Evolutionary conservation across 2,113 vertebrate species (phyloP), one percentile per base, ranked within the genome.

Genomic region (Sander lucioperca): DNA sequence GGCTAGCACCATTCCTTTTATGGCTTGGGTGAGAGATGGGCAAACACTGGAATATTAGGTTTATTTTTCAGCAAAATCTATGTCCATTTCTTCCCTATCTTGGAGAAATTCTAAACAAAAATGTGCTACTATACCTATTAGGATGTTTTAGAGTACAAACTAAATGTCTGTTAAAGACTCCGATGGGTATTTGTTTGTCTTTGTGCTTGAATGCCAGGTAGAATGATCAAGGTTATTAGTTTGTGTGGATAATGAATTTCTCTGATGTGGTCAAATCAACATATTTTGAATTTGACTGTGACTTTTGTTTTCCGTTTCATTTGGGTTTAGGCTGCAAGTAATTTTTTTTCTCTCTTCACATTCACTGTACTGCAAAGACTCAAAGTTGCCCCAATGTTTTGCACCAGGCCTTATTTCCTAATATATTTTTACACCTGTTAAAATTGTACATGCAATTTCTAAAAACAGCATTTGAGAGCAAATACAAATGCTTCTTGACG

Each of bases 61-160:
- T 85, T 83, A 69, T 77, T 80, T 87, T 82, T 56, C 59, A 25
- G 57, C 7, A 5, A 83, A 77, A 83, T 69, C 7, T 36, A 30
- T 5, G 9, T 23, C 15, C 8, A 50, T 83, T 68, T 53, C 30
- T 36, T 25, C 15, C 21, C 10, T 51, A 33, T 50, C 36, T 54
- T 5, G 27, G 33, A 54, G 56, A 67, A 50, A 21, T 10, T 11
- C 5, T 43, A 27, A 48, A 58, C 62, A 54, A 45, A 74, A 64
- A 77, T 39, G 47, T 75, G 54, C 7, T 19, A 10, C 43, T 27
- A 6, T 13, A 45, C 21, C 21, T 33, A 12, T 66, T 9, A 56
- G 21, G 50, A 6, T 64, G 30, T 43, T 79, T 15, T 6, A 39
- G 23, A 76, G 25, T 47, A 15, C n/a, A 15, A 36, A 43, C 3